phyloP scores from a whole-genome alignment of 2,888 invertebrate species.

The Andrena dorsata region DNA sequence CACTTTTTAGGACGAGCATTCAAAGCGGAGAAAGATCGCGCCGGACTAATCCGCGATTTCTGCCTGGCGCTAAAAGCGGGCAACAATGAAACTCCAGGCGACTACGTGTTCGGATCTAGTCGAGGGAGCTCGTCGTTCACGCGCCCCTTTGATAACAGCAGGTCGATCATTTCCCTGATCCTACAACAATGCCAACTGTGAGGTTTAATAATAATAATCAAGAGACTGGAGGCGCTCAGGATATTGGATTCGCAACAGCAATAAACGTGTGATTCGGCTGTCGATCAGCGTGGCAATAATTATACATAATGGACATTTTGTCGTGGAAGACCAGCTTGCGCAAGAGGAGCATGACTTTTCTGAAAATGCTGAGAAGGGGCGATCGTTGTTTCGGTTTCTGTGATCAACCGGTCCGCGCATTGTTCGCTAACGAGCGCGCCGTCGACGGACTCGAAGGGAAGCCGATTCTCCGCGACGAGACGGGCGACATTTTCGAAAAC shows the following conservation, averaged over 20 bases:
- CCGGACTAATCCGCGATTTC: constrained; percentile 60
- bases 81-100: constrained; percentile 35
- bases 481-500: not conserved
- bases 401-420: constrained; percentile 8
- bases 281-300: constrained; percentile 6
- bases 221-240: not conserved
- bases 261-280: constrained; percentile 4
- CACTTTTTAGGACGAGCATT: constrained; percentile 58
- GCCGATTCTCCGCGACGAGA: not conserved
- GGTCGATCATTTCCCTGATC: not conserved
- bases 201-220: constrained; percentile 11
- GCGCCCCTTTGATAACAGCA: constrained; percentile 25
- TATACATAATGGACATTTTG: constrained; percentile 24
- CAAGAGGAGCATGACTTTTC: not conserved
- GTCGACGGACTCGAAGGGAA: not conserved
- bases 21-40: constrained; percentile 52
- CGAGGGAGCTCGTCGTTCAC: constrained; percentile 11
- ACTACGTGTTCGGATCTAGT: constrained; percentile 27
- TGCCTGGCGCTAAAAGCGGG: constrained; percentile 32
- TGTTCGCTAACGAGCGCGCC: constrained; percentile 3
- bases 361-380: constrained; percentile 15
- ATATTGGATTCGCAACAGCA: not conserved
- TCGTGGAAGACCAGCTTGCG: not conserved
- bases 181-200: not conserved
- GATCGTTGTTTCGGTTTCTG: constrained; percentile 11